Base-by-base conservation (phyloP, 64 coral and sea anemone species). In the Porites lutea region DNA sequence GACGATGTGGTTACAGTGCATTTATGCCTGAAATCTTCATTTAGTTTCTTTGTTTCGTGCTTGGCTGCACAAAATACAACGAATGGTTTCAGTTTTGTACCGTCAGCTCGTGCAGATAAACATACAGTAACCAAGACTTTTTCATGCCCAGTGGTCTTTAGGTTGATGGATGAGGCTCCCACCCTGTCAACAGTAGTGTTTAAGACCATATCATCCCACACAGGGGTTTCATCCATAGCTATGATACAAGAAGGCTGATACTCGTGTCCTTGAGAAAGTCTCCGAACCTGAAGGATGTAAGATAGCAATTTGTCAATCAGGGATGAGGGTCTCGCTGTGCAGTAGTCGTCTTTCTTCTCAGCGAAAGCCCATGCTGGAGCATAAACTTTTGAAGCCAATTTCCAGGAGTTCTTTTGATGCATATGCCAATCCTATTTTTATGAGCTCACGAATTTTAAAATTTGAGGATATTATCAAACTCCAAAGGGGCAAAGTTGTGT, bases 291-390 rank as follows among this genome's bases (percentile, higher is more conserved):
- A 83, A 91, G 89, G 67, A 83, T 82, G 63, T 91, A 75, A 15
- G 67, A 91, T 73, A 80, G n/a, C 88, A 90, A 79, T 90, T 90
- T 81, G 61, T 71, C 65, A 54, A 82, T 81, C 3, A 55, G 44
- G 15, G 49, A 90, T 79, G 62, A 27, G 77, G 19, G 19, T 90
- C 77, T 48, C 83, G 79, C n/a, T 91, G 89, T 13, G 52, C 53
- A 91, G 89, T 91, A 55, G 78, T 83, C 11, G 70, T 91, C 89
- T 91, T 90, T 16, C 89, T 60, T 83, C 89, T 83, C 51, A 91
- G 79, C 53, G 69, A 91, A 45, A 91, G 78, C 49, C 89, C 79
- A 69, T 83, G 49, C 54, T 54, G 52, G n/a, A 27, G 69, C 79
- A 75, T 91, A 91, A 83, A 82, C 37, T 71, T 83, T 54, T 91